Evolutionary conservation across 2,797 vertebrate species (phyloP).

Genomic region (Dicrostonyx torquatus): DNA sequence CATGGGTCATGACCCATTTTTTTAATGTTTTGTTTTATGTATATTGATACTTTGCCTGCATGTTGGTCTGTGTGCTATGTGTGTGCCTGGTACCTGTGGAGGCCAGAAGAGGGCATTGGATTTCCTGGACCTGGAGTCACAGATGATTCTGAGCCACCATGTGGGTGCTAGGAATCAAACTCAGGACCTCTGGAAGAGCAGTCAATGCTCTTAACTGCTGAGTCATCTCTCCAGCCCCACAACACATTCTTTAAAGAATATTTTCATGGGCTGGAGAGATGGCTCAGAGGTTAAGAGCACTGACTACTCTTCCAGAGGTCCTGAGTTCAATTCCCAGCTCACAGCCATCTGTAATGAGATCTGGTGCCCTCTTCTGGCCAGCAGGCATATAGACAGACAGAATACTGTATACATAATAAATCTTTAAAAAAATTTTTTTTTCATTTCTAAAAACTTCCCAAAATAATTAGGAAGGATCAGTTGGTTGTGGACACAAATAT

Average conservation of each 20-base stretch:
- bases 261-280: no score
- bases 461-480: neutral
- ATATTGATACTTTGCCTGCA: neutral
- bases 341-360: no score
- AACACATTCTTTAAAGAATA: neutral
- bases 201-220: neutral
- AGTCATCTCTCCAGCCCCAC: neutral
- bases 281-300: no score
- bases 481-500: neutral
- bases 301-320: no score
- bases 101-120: neutral
- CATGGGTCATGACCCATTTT: neutral
- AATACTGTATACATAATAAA: no score
- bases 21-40: neutral
- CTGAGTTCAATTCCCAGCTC: no score
- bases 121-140: neutral
- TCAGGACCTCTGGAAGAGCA: neutral
- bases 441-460: neutral
- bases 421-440: neutral
- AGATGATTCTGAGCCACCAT: neutral
- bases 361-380: no score
- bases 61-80: neutral
- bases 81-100: neutral
- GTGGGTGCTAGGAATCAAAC: neutral
- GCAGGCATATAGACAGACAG: no score